Evolutionary conservation across 2,888 invertebrate species (phyloP).

Genomic region (Meghimatium bilineatum): DNA sequence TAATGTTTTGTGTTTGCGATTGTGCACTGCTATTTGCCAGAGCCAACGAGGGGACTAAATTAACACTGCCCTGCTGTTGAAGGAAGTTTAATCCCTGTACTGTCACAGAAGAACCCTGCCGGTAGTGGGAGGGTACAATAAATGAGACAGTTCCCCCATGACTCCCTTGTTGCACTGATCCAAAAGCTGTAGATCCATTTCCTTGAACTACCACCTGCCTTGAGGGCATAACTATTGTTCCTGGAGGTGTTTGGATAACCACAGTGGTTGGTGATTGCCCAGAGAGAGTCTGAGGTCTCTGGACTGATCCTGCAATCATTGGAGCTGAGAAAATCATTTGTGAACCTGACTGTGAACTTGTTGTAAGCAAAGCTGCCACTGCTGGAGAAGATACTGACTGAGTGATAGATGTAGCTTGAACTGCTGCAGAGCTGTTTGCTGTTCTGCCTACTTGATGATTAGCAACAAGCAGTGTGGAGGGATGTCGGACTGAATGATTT

Average conservation of each 20-base stretch:
- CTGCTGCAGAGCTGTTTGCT: not conserved
- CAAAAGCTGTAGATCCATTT: conserved; percentile 34
- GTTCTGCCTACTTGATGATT: conserved; percentile 29
- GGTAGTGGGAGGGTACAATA: conserved; percentile 44
- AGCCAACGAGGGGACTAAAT: conserved; percentile 38
- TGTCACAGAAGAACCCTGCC: conserved; percentile 39
- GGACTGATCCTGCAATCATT: conserved; percentile 25
- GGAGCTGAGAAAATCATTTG: conserved; percentile 46
- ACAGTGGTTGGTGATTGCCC: conserved; percentile 39
- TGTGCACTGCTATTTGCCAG: conserved; percentile 31
- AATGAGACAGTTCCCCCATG: conserved; percentile 47
- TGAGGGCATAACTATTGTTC: conserved; percentile 47
- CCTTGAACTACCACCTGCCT: conserved; percentile 44
- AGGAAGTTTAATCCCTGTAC: conserved; percentile 42
- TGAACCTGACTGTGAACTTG: conserved; percentile 31
- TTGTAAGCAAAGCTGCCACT: conserved; percentile 38
- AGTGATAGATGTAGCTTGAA: conserved; percentile 12
- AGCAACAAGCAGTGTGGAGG: conserved; percentile 33
- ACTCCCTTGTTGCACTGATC: conserved; percentile 28
- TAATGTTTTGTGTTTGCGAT: conserved; percentile 23
- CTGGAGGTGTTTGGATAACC: conserved; percentile 46
- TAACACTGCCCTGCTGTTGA: conserved; percentile 40
- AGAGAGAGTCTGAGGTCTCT: conserved; percentile 15
- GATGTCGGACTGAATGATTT: conserved; percentile 38
- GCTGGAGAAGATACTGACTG: conserved; percentile 44